Conservation (phyloP, 2,113 vertebrate species). For the Gymnarchus niloticus region DNA sequence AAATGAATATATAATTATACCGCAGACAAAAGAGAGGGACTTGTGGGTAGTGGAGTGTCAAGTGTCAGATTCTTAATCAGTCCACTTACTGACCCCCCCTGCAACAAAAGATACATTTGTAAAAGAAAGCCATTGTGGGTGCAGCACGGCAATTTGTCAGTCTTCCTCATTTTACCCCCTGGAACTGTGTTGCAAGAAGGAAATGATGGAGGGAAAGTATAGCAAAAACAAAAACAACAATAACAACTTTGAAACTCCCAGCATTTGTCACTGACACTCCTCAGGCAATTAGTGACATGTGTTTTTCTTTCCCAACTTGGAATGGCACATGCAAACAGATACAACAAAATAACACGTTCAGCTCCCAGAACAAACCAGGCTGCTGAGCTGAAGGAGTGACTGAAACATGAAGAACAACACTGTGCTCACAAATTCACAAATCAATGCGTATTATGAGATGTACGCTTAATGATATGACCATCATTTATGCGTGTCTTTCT, state of each 20-base stretch:
- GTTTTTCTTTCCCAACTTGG: background rate
- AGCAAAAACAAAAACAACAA: background rate
- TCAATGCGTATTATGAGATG: background rate
- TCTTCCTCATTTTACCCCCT: background rate
- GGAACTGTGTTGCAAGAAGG: background rate
- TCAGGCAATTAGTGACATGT: background rate
- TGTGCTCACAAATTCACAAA: background rate
- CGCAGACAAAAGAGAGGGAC: constrained; percentile 1
- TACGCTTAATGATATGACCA: background rate
- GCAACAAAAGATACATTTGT: background rate
- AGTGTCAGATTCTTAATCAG: constrained; percentile 1
- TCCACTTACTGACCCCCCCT: background rate
- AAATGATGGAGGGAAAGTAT: background rate
- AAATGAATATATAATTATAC: constrained; percentile 11
- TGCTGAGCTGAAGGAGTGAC: background rate
- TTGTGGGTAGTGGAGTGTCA: background rate
- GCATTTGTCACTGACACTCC: background rate
- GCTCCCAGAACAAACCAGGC: background rate
- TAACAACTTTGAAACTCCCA: background rate
- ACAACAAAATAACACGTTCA: background rate
- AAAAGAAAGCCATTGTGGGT: background rate
- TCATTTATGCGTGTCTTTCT: background rate
- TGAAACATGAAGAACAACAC: background rate
- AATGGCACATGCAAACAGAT: background rate
- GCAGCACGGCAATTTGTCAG: background rate